Base-by-base conservation (phyloP, 2,797 vertebrate genomes). In the Poeciliopsis presidionis region DNA sequence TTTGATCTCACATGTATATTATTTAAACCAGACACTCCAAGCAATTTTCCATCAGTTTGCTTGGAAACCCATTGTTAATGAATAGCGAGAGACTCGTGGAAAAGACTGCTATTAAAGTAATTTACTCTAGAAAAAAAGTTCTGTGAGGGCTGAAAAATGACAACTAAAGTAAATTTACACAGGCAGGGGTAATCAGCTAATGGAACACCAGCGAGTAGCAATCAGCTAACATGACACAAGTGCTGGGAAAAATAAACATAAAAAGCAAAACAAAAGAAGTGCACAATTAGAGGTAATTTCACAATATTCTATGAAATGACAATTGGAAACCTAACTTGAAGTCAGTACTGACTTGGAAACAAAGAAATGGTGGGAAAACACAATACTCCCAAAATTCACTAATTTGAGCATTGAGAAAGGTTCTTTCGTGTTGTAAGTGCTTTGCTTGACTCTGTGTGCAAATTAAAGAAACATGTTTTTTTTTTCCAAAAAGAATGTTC, bases 121-220 rank as follows among this genome's bases (percentile, higher is more conserved):
- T 4, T 69, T 69, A 43, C 22, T 67, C 41, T 41, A 41, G 49
- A 41, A 53, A 36, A 61, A 57, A 55, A 57, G 6, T 36, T 43
- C 36, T 47, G 33, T 65, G 30, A 28, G 11, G 36, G 13, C 22
- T n/a, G 13, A 67, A 51, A 72, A 46, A 30, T 49, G 30, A 49
- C 7, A 67, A 41, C 20, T 39, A 51, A 36, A 61, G 7, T 46
- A 59, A 59, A 61, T 39, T 61, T 45, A 12, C 76, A 61, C 53
- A 72, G 69, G 30, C 45, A 72, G 53, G 69, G 55, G 69, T 39
- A 47, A 61, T 61, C 53, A 78, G 28, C 41, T 71, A 71, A 49
- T 63, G 18, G 57, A 36, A 47, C 74, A 75, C 74, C 5, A 2
- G 18, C 36, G 43, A n/a, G 74, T 39, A 67, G 46, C 61, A 65